phyloP scores from a whole-genome alignment of 2,797 vertebrate genomes.

The Hafferia zeledoni region DNA sequence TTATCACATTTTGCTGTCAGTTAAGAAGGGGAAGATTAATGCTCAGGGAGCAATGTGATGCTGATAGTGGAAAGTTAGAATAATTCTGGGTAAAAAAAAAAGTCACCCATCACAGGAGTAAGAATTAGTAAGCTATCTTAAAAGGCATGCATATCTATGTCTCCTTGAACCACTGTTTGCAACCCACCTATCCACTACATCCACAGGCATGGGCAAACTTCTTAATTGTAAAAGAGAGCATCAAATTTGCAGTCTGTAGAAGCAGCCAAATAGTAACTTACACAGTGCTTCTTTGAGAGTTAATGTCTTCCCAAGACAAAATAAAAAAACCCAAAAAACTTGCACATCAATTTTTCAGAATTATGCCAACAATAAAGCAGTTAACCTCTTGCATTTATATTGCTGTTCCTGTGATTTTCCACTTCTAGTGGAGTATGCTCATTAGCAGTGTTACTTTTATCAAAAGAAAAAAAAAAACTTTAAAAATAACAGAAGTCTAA shows the following conservation, averaged over 20 bases:
- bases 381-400: constrained; percentile 13
- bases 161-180: constrained; percentile 50
- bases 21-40: constrained; percentile 64
- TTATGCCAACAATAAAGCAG: constrained; percentile 17
- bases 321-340: constrained; percentile 4
- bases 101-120: constrained; percentile 27
- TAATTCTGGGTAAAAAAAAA: constrained; percentile 41
- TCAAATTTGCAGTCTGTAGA: background rate
- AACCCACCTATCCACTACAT: background rate
- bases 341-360: constrained; percentile 43
- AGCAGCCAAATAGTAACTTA: constrained; percentile 5
- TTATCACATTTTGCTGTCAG: constrained; percentile 60
- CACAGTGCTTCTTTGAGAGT: constrained; percentile 12
- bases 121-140: constrained; percentile 56
- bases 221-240: background rate
- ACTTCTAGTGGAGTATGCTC: background rate
- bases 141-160: constrained; percentile 15
- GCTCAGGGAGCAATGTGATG: constrained; percentile 8
- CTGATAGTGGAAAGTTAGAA: constrained; percentile 66
- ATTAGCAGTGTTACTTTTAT: constrained; percentile 24
- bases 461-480: background rate
- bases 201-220: background rate
- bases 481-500: constrained; percentile 3
- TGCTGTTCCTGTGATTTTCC: constrained; percentile 27
- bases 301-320: constrained; percentile 35